Conservation (phyloP, 92 coral and sea anemone genomes). For the Paragorgia papillata region DNA sequence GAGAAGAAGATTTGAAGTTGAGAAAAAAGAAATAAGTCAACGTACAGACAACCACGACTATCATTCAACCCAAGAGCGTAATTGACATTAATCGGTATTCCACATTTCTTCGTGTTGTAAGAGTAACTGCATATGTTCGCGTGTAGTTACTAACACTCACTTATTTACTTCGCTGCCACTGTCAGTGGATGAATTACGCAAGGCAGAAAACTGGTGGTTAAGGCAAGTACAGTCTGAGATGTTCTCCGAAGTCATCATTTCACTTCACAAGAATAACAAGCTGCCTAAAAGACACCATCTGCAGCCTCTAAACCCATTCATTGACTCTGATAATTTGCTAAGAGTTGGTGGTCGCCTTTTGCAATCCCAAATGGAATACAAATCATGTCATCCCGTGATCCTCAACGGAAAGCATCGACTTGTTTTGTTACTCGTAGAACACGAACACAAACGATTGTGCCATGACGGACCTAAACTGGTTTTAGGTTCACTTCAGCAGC, state of each 20-base stretch:
- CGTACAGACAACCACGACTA: conserved; percentile 44
- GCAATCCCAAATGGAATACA: conserved; percentile 9
- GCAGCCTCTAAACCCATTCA: conserved; percentile 55
- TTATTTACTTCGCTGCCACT: conserved; percentile 52
- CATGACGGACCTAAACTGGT: conserved; percentile 67
- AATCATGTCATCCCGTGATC: conserved; percentile 53
- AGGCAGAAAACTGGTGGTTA: conserved; percentile 47
- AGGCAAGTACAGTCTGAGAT: conserved; percentile 50
- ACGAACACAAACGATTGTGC: conserved; percentile 55
- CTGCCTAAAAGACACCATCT: conserved; percentile 37
- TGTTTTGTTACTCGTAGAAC: conserved; percentile 39
- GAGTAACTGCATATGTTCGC: conserved; percentile 58
- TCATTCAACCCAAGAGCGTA: conserved; percentile 17
- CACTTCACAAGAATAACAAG: conserved; percentile 30
- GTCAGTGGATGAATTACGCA: conserved; percentile 46
- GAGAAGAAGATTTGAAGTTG: conserved; percentile 41
- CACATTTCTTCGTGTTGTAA: conserved; percentile 29
- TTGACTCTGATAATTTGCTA: conserved; percentile 55
- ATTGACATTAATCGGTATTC: conserved; percentile 56
- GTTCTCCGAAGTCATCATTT: conserved; percentile 39
- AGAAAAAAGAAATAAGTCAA: conserved; percentile 48
- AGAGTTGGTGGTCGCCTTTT: conserved; percentile 65
- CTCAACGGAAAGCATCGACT: conserved; percentile 54
- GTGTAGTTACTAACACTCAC: conserved; percentile 57
- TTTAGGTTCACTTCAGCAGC: conserved; percentile 55